These are phyloP conservation scores for Tachuris rubrigastra DNA, from an alignment of 2,113 vertebrate species.

Conservation along the genomic window DNA sequence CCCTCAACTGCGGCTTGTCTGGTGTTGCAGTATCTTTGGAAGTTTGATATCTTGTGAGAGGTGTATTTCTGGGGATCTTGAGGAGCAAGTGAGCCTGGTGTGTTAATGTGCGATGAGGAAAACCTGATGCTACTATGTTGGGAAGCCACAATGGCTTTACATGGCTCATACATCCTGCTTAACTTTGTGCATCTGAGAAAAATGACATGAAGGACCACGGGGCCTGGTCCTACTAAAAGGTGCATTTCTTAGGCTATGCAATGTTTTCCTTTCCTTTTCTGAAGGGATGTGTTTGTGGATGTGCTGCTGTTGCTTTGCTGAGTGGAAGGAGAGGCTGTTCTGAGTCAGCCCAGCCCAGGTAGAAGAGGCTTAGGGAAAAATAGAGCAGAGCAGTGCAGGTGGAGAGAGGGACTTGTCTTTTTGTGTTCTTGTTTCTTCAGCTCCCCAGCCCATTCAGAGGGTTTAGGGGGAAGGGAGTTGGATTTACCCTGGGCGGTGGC, in stretches of 20 bases:
- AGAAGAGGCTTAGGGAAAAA: background rate
- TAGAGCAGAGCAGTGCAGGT: background rate
- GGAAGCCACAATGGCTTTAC: background rate
- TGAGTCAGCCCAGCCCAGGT: background rate
- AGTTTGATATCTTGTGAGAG: background rate
- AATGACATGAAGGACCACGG: background rate
- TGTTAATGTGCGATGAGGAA: background rate
- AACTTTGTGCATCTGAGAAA: background rate
- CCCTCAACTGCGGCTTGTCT: background rate
- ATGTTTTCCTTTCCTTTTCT: background rate
- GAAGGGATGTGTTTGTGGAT: background rate
- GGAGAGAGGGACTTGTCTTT: background rate
- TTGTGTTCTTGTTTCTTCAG: background rate
- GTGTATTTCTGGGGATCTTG: background rate
- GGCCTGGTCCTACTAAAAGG: background rate
- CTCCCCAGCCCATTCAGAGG: background rate
- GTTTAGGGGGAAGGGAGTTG: background rate
- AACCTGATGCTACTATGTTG: background rate
- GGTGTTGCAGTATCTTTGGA: background rate
- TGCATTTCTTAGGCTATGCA: background rate
- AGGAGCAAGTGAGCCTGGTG: background rate
- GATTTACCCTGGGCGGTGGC: background rate
- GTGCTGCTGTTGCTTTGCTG: background rate
- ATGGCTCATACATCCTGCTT: background rate
- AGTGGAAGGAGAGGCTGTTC: background rate